These are phyloP conservation scores for Andinoacara biseriatus DNA, from an alignment of 2,113 vertebrate species.

Conservation along the genomic window DNA sequence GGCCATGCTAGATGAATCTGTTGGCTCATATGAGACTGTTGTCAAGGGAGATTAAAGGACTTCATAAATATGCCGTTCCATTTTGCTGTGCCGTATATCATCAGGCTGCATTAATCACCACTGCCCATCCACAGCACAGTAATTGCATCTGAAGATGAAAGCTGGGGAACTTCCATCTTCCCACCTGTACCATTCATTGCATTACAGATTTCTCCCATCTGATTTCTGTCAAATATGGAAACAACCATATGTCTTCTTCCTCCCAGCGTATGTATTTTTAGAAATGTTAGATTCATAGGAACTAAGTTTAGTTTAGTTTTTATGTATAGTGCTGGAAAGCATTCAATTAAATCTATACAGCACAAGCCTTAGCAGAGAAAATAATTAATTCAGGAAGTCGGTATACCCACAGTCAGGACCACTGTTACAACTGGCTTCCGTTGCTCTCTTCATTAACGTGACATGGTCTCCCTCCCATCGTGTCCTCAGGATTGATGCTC, in stretches of 20 bases:
- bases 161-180: slow-evolving; percentile 50
- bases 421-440: slow-evolving; percentile 26
- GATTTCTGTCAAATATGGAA: slow-evolving; percentile 56
- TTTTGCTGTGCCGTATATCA: slow-evolving; percentile 60
- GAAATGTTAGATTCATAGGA: background rate
- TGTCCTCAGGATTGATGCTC: slow-evolving; percentile 64
- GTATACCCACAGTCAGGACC: slow-evolving; percentile 19
- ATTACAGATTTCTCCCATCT: slow-evolving; percentile 45
- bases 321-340: background rate
- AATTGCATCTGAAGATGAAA: slow-evolving; percentile 71
- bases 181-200: slow-evolving; percentile 53
- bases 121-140: slow-evolving; percentile 49
- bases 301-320: background rate
- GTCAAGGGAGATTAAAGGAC: slow-evolving; percentile 74
- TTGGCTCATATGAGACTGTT: slow-evolving; percentile 59
- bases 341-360: background rate
- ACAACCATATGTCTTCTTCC: background rate
- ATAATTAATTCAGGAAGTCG: background rate
- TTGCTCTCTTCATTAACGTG: slow-evolving; percentile 58
- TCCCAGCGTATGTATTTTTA: background rate
- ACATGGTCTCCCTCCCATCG: slow-evolving; percentile 44
- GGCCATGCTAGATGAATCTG: slow-evolving; percentile 59
- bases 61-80: slow-evolving; percentile 71
- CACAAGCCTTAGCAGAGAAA: slow-evolving; percentile 3
- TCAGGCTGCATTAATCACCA: slow-evolving; percentile 63